Conservation (phyloP, 2,113 vertebrate genomes). For the Amblyornis subalaris region DNA sequence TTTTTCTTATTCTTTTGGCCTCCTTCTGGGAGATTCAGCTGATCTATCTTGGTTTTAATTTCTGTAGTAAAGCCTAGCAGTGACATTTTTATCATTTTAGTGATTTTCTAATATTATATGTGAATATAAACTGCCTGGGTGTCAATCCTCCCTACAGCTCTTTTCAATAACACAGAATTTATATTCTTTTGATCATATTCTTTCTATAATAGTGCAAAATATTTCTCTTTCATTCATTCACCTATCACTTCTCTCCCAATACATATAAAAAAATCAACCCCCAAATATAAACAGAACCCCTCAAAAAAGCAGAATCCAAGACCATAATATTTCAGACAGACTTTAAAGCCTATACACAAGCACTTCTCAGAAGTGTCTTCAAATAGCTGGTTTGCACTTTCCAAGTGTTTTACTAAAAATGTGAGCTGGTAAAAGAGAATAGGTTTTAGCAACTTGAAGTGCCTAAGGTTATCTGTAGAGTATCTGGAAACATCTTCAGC, state of each 20-base stretch:
- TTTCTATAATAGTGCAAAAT: background rate
- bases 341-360: background rate
- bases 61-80: background rate
- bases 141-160: background rate
- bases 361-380: background rate
- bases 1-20: background rate
- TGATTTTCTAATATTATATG: background rate
- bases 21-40: background rate
- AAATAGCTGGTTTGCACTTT: background rate
- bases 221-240: background rate
- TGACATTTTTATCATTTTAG: background rate
- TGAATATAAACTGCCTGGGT: background rate
- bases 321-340: background rate
- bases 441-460: background rate
- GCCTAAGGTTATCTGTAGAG: background rate
- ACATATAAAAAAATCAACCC: background rate
- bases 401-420: background rate
- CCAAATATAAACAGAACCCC: background rate
- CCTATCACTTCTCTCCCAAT: background rate
- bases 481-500: background rate
- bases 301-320: background rate
- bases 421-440: background rate
- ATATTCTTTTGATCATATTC: background rate
- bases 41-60: background rate
- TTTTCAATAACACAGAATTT: background rate